These are phyloP conservation scores for Augochlora pura DNA, from an alignment of 1,140 invertebrate species.

Conservation along the genomic window DNA sequence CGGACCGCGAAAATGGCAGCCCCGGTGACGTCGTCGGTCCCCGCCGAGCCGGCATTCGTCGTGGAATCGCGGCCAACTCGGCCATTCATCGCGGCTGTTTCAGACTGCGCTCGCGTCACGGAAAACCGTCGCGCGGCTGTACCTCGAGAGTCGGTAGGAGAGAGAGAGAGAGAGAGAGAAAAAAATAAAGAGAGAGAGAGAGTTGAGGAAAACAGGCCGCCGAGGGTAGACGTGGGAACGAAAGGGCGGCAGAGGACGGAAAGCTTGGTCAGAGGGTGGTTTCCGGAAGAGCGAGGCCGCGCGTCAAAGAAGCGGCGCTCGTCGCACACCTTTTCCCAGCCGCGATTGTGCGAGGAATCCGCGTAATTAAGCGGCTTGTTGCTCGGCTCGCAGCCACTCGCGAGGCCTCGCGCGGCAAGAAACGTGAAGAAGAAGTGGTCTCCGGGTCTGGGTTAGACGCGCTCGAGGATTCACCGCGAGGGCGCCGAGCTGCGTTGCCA, in stretches of 20 bases:
- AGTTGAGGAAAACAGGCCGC: no score
- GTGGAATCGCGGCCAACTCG: slow-evolving; percentile 20
- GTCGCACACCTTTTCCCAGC: slow-evolving; percentile 42
- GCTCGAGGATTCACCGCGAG: slow-evolving; percentile 31
- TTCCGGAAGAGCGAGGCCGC: slow-evolving; percentile 38
- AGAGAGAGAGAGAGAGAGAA: no score
- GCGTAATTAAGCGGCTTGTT: slow-evolving; percentile 62
- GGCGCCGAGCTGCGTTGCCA: neutral
- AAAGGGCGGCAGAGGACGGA: neutral
- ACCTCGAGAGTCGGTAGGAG: neutral
- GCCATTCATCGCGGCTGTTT: slow-evolving; percentile 16
- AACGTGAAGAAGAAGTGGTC: slow-evolving; percentile 43
- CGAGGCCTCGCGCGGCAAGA: slow-evolving; percentile 47
- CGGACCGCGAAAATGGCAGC: neutral
- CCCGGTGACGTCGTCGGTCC: slow-evolving; percentile 21
- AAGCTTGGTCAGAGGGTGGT: slow-evolving; percentile 37
- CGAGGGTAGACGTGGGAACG: neutral
- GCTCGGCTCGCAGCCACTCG: slow-evolving; percentile 58
- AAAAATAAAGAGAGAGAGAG: no score
- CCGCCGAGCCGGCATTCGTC: neutral
- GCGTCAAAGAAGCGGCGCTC: slow-evolving; percentile 46
- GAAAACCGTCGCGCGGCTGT: slow-evolving; percentile 5
- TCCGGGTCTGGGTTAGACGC: slow-evolving; percentile 13
- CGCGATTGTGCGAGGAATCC: slow-evolving; percentile 45
- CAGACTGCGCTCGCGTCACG: slow-evolving; percentile 7